A percentile compares a stretch with the other conserved stretches of the same genome.
Evolutionary conservation across 2,888 invertebrate species (phyloP).

Genomic region (Limenitis camilla): DNA sequence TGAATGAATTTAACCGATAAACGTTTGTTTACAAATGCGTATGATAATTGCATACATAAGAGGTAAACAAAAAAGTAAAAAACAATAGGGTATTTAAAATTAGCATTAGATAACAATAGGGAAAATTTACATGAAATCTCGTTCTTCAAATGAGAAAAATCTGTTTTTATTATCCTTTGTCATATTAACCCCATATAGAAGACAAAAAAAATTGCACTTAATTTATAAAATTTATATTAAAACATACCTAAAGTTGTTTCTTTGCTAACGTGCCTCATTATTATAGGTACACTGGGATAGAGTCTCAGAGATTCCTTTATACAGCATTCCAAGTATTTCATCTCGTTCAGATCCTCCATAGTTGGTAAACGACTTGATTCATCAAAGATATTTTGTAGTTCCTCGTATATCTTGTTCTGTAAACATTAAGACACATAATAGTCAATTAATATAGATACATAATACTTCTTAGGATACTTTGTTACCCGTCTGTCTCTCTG

Average conservation of each 20-base stretch:
- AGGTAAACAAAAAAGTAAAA: too few relatives aligned
- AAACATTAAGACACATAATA: not conserved
- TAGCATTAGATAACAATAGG: too few relatives aligned
- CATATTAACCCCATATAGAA: too few relatives aligned
- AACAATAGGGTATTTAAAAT: too few relatives aligned
- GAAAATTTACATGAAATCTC: slow-evolving; percentile 32
- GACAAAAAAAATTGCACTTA: not conserved
- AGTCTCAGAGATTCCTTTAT: slow-evolving; percentile 79
- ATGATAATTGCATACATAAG: too few relatives aligned
- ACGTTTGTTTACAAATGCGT: too few relatives aligned
- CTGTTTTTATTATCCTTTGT: too few relatives aligned
- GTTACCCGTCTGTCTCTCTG: too few relatives aligned
- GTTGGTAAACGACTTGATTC: slow-evolving; percentile 75
- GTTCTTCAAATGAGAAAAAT: too few relatives aligned
- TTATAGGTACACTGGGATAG: slow-evolving; percentile 78
- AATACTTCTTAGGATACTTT: not conserved
- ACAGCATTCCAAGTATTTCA: slow-evolving; percentile 79
- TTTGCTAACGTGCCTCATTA: slow-evolving; percentile 70
- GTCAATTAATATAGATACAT: not conserved
- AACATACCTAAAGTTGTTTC: slow-evolving; percentile 47
- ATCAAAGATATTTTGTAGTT: slow-evolving; percentile 60
- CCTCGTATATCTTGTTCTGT: slow-evolving; percentile 14
- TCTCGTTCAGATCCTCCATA: slow-evolving; percentile 67
- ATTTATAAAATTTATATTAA: not conserved
- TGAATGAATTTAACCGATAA: too few relatives aligned